Base-by-base conservation (phyloP, 2,888 invertebrate genomes). In the Tetranychus truncatus region DNA sequence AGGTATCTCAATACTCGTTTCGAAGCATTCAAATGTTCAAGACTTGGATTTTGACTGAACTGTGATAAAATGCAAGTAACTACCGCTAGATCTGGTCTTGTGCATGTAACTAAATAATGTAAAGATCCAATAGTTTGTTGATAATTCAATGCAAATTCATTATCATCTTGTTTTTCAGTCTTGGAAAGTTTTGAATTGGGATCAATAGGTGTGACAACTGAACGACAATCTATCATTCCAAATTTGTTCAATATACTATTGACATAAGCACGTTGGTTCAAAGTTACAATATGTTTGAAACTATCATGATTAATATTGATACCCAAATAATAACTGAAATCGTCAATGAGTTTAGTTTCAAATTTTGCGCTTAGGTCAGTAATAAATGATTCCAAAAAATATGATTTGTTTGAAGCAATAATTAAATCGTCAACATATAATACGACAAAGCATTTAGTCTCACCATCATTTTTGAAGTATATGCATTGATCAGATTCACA, bases 401-500 rank as follows among this genome's bases (percentile, higher is more conserved):
- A 72, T 66, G 44, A 74, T 44, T 66, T 7, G 45, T 11, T 15
- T 66, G 5, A 44, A 65, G 6, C 72, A 75, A 18, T 76, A 66
- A 34, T 74, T 75, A n/a, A n/a, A 74, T 80, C 79, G 76, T 79
- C 79, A 7, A 79, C 79, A 74, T 79, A 80, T 0, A 79, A 65
- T n/a, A 66, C 75, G 15, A 79, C n/a, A 21, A 75, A 74, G 1
- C 78, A 34, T n/a, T 34, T 66, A 20, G 1, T 55, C 15, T 73
- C 76, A 18, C 20, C 24, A 5, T 72, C 73, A 7, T 75, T 55
- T 8, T 69, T 73, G 6, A 75, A 55, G 66, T 66, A 80, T 0
- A 78, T 75, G 74, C 77, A 78, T 11, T 74, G 75, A 75, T 78
- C 79, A 20, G 75, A 74, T 24, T 66, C 0, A 1, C 74, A 72